Conservation (phyloP, 2,888 invertebrate genomes). For the Stenichneumon culpator region DNA sequence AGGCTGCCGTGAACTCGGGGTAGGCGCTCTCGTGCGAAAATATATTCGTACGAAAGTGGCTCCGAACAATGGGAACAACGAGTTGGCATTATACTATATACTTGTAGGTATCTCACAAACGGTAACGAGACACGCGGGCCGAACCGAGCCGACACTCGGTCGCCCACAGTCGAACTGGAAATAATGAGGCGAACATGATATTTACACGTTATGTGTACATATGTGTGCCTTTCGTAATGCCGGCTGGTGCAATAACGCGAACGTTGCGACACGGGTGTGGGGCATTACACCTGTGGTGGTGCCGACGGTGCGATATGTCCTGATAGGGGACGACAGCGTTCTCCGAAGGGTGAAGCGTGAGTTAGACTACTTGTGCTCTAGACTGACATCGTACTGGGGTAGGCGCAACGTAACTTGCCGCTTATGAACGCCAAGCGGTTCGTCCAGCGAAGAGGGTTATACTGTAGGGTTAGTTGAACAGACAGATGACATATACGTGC, state of each 20-base stretch:
- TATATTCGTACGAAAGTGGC: slow-evolving; percentile 9
- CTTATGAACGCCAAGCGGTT: slow-evolving; percentile 4
- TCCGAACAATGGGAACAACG: slow-evolving; percentile 10
- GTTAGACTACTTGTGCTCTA: slow-evolving; percentile 6
- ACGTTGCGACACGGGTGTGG: no score
- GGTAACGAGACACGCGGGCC: slow-evolving; percentile 57
- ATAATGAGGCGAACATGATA: slow-evolving; percentile 60
- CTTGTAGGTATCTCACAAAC: slow-evolving; percentile 49
- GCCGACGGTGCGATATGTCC: neutral
- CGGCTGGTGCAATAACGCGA: neutral
- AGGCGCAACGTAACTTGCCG: slow-evolving; percentile 12
- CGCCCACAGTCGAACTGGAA: slow-evolving; percentile 50
- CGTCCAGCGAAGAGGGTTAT: slow-evolving; percentile 6
- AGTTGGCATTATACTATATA: slow-evolving; percentile 36
- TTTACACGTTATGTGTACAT: slow-evolving; percentile 10
- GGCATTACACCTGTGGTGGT: slow-evolving; percentile 7
- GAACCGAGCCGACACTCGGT: slow-evolving; percentile 11
- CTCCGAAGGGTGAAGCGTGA: slow-evolving; percentile 2
- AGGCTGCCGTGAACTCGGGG: neutral
- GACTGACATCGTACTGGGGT: neutral
- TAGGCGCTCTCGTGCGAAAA: slow-evolving; percentile 19
- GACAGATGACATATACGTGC: slow-evolving; percentile 38
- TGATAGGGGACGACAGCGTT: neutral
- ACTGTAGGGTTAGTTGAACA: neutral
- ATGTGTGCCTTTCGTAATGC: neutral